A percentile compares a stretch with the other conserved stretches of the same genome.
phyloP scores from a whole-genome alignment of 92 coral and sea anemone species.

The Porites rus region DNA sequence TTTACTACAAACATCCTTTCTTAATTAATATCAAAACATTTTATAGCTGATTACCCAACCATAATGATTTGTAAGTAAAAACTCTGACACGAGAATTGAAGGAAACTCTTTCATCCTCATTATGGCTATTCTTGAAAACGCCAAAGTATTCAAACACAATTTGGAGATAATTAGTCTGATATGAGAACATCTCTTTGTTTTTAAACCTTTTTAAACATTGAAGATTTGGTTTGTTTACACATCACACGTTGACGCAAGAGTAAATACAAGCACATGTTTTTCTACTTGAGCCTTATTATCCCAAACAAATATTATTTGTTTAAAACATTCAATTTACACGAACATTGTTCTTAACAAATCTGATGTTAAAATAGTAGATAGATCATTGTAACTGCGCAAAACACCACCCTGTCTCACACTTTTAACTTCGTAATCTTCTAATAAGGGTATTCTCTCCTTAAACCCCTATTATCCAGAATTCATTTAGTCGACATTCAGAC shows the following conservation, averaged over 20 bases:
- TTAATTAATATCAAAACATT: background rate
- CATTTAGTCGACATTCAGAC: constrained; percentile 37
- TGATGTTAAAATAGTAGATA: background rate
- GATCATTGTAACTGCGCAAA: background rate
- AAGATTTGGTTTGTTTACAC: background rate
- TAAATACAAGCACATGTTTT: constrained; percentile 6
- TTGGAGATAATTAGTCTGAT: background rate
- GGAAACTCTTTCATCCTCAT: no score
- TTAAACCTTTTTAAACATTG: background rate
- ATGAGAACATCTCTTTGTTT: background rate
- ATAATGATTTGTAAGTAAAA: background rate
- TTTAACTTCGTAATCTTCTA: constrained; percentile 18
- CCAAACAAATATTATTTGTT: constrained; percentile 44
- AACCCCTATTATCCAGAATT: constrained; percentile 13
- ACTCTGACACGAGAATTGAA: no score
- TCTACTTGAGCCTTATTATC: constrained; percentile 10
- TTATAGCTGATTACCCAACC: no score
- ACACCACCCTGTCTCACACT: constrained; percentile 15
- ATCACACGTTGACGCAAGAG: background rate
- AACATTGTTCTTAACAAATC: constrained; percentile 1
- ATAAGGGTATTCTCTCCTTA: constrained; percentile 20
- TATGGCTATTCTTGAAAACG: no score
- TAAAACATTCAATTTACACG: constrained; percentile 4
- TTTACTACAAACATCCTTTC: background rate
- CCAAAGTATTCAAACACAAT: background rate